phyloP scores from a whole-genome alignment of 2,888 invertebrate species.

The Mesochorus sp. region DNA sequence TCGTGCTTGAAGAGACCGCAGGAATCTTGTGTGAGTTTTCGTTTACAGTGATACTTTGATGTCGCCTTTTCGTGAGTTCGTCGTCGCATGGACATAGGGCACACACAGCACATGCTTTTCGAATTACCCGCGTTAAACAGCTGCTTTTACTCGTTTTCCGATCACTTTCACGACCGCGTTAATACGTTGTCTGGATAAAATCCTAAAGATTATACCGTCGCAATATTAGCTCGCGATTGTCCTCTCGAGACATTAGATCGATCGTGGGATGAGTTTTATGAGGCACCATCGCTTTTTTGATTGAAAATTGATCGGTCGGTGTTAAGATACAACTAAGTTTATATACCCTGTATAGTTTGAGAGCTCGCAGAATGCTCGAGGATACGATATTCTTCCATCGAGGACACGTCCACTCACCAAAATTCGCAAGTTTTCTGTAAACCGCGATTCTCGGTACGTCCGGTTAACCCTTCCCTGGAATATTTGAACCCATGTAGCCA shows the following conservation, averaged over 20 bases:
- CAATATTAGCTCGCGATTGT: not conserved
- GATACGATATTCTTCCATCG: too few relatives aligned
- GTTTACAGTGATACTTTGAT: not conserved
- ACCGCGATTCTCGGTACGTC: constrained; percentile 70
- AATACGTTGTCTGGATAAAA: not conserved
- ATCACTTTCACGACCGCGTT: constrained; percentile 20
- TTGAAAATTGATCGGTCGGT: too few relatives aligned
- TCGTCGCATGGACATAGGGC: not conserved
- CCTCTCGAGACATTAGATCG: too few relatives aligned
- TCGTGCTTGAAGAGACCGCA: constrained; percentile 62
- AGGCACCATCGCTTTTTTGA: too few relatives aligned
- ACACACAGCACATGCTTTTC: constrained; percentile 32
- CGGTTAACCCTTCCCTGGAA: constrained; percentile 61
- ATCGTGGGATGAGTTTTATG: too few relatives aligned
- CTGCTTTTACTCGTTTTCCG: constrained; percentile 34
- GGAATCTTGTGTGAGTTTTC: constrained; percentile 5
- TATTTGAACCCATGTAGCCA: too few relatives aligned
- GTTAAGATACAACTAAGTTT: too few relatives aligned
- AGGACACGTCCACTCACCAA: too few relatives aligned
- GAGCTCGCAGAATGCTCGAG: constrained; percentile 14
- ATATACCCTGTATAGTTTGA: too few relatives aligned
- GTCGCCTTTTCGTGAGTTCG: not conserved
- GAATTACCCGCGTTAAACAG: constrained; percentile 56
- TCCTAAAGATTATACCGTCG: too few relatives aligned
- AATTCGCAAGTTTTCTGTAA: constrained; percentile 71